phyloP scores from a whole-genome alignment of 2,888 invertebrate species.

The Anticlea derivata region DNA sequence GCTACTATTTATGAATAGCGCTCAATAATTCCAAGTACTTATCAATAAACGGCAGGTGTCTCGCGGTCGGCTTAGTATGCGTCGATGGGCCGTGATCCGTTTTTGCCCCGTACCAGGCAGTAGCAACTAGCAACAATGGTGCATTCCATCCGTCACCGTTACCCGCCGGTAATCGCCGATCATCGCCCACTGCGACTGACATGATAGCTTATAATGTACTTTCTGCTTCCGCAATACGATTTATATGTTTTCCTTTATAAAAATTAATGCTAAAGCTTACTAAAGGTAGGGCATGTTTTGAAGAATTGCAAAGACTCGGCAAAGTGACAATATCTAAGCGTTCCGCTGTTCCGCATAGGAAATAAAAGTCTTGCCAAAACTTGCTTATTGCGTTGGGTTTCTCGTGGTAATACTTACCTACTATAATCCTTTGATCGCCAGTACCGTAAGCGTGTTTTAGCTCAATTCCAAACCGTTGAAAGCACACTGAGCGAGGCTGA shows the following conservation, averaged over 20 bases:
- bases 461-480: constrained; percentile 15
- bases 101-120: constrained; percentile 53
- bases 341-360: background rate
- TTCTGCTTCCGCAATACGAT: constrained; percentile 22
- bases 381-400: background rate
- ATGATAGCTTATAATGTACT: constrained; percentile 34
- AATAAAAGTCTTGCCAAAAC: background rate
- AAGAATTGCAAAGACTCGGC: no score
- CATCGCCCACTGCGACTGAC: constrained; percentile 45
- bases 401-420: background rate
- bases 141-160: constrained; percentile 78
- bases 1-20: background rate
- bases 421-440: constrained; percentile 12
- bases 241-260: constrained; percentile 2
- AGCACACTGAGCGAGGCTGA: background rate
- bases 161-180: constrained; percentile 66
- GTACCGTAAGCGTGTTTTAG: constrained; percentile 17
- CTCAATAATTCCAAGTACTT: constrained; percentile 18
- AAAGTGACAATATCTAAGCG: no score
- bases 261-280: background rate
- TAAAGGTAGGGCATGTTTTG: no score
- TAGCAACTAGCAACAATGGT: constrained; percentile 65
- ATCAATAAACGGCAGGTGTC: constrained; percentile 53
- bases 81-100: constrained; percentile 59
- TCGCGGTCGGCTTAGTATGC: constrained; percentile 59